Evolutionary conservation across 2,888 invertebrate genomes (phyloP).

Genomic region (Phanerotoma sp.): DNA sequence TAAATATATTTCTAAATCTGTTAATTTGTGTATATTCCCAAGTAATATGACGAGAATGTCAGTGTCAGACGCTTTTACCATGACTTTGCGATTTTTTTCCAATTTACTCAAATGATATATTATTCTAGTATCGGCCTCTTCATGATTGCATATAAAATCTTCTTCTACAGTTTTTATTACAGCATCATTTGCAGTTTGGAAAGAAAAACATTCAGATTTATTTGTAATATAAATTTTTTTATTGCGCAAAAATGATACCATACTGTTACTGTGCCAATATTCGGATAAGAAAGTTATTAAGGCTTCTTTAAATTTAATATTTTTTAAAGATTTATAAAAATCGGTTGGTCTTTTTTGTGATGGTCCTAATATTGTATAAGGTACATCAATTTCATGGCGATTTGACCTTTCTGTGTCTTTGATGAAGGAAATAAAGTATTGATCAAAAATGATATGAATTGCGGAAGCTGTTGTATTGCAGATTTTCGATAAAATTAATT

Average conservation of each 20-base stretch:
- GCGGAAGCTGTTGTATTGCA: slow-evolving; percentile 35
- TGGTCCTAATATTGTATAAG: slow-evolving; percentile 11
- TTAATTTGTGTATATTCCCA: slow-evolving; percentile 20
- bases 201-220: slow-evolving; percentile 11
- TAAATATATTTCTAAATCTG: slow-evolving; percentile 3
- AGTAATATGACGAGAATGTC: slow-evolving; percentile 21
- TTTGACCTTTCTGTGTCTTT: slow-evolving; percentile 18
- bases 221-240: slow-evolving; percentile 20
- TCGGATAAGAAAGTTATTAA: not conserved
- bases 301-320: slow-evolving; percentile 4
- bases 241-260: slow-evolving; percentile 8
- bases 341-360: slow-evolving; percentile 6
- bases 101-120: slow-evolving; percentile 22
- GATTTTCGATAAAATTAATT: slow-evolving; percentile 40
- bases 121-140: slow-evolving; percentile 34
- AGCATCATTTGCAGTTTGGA: not conserved
- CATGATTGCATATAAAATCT: slow-evolving; percentile 25
- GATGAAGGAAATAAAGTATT: slow-evolving; percentile 34
- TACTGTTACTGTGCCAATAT: slow-evolving; percentile 5
- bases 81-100: slow-evolving; percentile 3
- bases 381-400: slow-evolving; percentile 4
- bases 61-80: slow-evolving; percentile 20
- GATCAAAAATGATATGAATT: slow-evolving; percentile 43
- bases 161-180: slow-evolving; percentile 11
- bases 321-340: slow-evolving; percentile 6